Conservation (phyloP, 2,113 vertebrate genomes). For the Catharus bicknelli region DNA sequence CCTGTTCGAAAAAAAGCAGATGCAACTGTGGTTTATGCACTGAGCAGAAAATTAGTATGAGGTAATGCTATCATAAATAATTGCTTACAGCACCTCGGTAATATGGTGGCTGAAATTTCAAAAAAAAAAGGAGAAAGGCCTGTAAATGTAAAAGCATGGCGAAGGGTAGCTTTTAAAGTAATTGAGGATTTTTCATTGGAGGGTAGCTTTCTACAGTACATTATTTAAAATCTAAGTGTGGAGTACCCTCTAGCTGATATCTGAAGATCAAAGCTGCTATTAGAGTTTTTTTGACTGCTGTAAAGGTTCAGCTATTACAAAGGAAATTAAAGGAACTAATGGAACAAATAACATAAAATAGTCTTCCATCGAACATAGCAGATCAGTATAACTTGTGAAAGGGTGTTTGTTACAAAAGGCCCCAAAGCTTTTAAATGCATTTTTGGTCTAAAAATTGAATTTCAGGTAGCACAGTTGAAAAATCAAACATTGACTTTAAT, state of each 20-base stretch:
- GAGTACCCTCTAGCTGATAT: constrained; percentile 59
- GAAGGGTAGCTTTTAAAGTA: constrained; percentile 68
- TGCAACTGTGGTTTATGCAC: constrained; percentile 15
- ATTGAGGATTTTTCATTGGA: constrained; percentile 67
- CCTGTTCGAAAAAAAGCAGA: constrained; percentile 47
- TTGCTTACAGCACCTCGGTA: constrained; percentile 52
- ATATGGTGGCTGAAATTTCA: constrained; percentile 47
- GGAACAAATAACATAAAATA: constrained; percentile 60
- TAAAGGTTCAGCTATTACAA: constrained; percentile 43
- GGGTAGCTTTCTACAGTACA: constrained; percentile 38
- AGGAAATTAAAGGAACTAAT: constrained; percentile 70
- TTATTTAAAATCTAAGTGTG: constrained; percentile 60
- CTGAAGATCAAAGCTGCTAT: constrained; percentile 62
- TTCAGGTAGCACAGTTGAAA: constrained; percentile 58
- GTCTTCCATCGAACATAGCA: constrained; percentile 11
- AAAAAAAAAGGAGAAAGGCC: constrained; percentile 30
- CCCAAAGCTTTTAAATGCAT: constrained; percentile 60
- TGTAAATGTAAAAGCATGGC: constrained; percentile 58
- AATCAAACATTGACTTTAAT: constrained; percentile 68
- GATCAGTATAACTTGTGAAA: constrained; percentile 32
- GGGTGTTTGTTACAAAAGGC: constrained; percentile 57
- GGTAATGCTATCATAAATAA: constrained; percentile 77
- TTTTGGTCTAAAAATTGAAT: constrained; percentile 64
- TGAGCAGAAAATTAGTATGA: constrained; percentile 67
- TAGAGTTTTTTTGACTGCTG: constrained; percentile 39